These are phyloP conservation scores for Synergus umbraculus DNA, from an alignment of 2,888 invertebrate genomes.

Conservation along the genomic window DNA sequence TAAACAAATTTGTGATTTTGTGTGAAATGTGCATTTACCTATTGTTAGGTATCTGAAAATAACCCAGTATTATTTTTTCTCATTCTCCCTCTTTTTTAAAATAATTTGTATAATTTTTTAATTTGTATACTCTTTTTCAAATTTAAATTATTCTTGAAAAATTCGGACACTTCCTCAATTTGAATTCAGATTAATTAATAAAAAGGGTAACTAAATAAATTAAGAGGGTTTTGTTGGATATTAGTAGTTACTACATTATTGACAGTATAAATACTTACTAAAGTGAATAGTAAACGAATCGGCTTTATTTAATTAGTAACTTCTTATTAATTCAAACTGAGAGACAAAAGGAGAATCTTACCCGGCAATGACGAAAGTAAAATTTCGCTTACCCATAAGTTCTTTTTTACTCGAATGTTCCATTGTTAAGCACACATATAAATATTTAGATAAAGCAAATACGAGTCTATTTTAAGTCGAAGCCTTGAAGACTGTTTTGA, in stretches of 20 bases:
- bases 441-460: conserved; percentile 6
- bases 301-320: no score
- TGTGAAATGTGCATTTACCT: background rate
- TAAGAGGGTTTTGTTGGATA: no score
- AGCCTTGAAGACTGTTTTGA: conserved; percentile 23
- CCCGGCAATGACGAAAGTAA: background rate
- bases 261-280: no score
- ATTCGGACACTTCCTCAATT: no score
- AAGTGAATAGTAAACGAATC: no score
- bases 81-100: background rate
- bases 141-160: background rate
- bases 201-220: no score
- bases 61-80: background rate
- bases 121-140: no score
- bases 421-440: conserved; percentile 10
- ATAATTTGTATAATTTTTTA: background rate
- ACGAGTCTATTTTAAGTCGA: conserved; percentile 5
- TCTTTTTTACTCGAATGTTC: conserved; percentile 5
- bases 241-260: no score
- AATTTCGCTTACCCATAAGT: background rate
- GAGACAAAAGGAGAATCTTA: background rate
- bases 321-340: no score
- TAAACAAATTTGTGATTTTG: background rate
- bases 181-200: no score
- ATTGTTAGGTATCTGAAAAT: no score